Evolutionary conservation across 2,888 invertebrate genomes (phyloP).

Genomic region (Boloria selene): DNA sequence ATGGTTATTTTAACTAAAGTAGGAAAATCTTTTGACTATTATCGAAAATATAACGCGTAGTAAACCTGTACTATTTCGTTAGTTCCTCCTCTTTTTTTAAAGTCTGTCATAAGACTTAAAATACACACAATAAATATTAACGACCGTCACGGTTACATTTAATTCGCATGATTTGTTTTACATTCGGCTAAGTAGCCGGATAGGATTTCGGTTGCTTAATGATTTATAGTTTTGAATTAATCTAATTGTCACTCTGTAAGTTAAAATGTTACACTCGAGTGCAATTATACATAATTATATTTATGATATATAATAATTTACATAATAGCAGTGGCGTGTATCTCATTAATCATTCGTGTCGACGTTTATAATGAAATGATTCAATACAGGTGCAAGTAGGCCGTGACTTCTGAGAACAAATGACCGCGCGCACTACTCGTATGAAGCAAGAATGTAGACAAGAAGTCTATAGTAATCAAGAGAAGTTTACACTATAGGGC

Average conservation of each 20-base stretch:
- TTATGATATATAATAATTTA: constrained; percentile 3
- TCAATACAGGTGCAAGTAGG: constrained; percentile 22
- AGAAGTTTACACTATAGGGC: background rate
- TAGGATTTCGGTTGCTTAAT: constrained; percentile 12
- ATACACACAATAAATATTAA: background rate
- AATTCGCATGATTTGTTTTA: constrained; percentile 19
- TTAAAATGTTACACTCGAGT: constrained; percentile 11
- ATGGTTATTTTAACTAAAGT: too few relatives aligned
- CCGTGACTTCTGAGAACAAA: constrained; percentile 22
- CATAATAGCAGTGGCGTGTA: background rate
- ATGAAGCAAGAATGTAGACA: background rate
- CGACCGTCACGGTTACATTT: background rate
- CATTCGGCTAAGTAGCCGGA: constrained; percentile 12
- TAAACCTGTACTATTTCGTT: too few relatives aligned
- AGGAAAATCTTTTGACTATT: too few relatives aligned
- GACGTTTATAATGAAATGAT: constrained; percentile 18
- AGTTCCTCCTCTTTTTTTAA: too few relatives aligned
- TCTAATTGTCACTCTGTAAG: constrained; percentile 3
- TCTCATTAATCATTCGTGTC: constrained; percentile 16
- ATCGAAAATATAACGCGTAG: too few relatives aligned
- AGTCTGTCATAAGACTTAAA: too few relatives aligned
- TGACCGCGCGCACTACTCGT: constrained; percentile 4
- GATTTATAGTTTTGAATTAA: constrained; percentile 10
- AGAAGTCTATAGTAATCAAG: background rate
- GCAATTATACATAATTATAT: constrained; percentile 3